A percentile compares a stretch with the other conserved stretches of the same genome.
phyloP scores from a whole-genome alignment of 2,888 invertebrate species.

The Odontothrips loti region DNA sequence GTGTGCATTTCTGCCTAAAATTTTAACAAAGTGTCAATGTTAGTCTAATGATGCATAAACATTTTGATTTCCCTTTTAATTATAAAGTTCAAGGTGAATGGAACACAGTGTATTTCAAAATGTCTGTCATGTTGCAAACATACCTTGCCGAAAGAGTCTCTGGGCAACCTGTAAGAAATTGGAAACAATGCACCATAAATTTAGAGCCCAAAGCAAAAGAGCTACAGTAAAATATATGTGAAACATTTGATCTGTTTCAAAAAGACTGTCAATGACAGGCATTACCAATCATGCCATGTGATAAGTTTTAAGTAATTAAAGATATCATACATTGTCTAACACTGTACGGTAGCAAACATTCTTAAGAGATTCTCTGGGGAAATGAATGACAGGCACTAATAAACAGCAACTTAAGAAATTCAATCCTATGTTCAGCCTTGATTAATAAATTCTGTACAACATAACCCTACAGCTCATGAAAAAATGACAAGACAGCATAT shows the following conservation, averaged over 20 bases:
- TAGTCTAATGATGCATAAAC: not conserved
- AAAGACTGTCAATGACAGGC: not conserved
- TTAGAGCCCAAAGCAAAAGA: not conserved
- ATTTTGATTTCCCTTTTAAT: not conserved
- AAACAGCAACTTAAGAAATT: not conserved
- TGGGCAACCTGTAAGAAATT: not conserved
- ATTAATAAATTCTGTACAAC: not conserved
- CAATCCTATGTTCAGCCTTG: not conserved
- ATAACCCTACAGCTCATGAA: not conserved
- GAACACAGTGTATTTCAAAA: not conserved
- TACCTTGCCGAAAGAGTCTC: not conserved
- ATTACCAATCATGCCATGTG: not conserved
- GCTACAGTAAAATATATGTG: not conserved
- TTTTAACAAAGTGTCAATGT: not conserved
- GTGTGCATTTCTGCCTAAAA: not conserved
- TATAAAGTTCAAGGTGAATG: not conserved
- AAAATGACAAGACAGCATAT: not conserved
- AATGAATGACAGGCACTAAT: not conserved
- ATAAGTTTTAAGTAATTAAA: not conserved
- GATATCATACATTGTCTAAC: not conserved
- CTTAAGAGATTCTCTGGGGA: not conserved
- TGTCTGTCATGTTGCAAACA: not conserved
- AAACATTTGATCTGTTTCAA: not conserved
- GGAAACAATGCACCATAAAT: not conserved
- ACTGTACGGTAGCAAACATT: not conserved